Percentiles rank a stretch among this genome's conserved stretches.
These are phyloP conservation scores for Heliornis fulica DNA, from an alignment of 2,113 vertebrate genomes.

Conservation along the genomic window DNA sequence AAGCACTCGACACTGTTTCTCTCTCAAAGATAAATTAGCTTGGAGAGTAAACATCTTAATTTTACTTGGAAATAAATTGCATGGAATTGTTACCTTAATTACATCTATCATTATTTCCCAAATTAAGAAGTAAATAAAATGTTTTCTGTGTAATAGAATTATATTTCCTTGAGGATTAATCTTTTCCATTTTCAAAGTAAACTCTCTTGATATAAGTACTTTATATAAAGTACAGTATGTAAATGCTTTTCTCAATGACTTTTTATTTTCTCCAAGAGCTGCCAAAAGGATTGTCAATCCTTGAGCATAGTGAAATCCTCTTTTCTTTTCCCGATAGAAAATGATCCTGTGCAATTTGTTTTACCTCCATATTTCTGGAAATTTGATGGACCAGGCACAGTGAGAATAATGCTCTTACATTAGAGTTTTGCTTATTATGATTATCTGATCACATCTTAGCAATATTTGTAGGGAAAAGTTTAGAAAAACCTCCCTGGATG, in stretches of 20 bases:
- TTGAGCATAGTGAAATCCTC: background rate
- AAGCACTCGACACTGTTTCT: background rate
- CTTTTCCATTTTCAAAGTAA: background rate
- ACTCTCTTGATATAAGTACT: background rate
- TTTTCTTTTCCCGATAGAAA: background rate
- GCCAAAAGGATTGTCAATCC: background rate
- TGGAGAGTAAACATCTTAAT: background rate
- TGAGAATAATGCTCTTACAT: background rate
- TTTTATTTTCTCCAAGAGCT: background rate
- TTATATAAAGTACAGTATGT: background rate
- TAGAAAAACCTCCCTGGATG: background rate
- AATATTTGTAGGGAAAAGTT: background rate
- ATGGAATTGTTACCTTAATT: slow-evolving; percentile 15
- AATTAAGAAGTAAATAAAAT: slow-evolving; percentile 5
- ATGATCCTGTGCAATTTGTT: background rate
- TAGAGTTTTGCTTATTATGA: background rate
- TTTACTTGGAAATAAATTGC: slow-evolving; percentile 1
- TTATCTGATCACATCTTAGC: background rate
- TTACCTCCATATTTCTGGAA: background rate
- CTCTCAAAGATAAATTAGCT: background rate
- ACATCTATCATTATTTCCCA: background rate
- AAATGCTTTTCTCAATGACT: background rate
- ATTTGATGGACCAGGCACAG: background rate
- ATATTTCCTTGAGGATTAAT: background rate
- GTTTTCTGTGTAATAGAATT: slow-evolving; percentile 1